Evolutionary conservation across 1,140 invertebrate species (phyloP).

Genomic region (Apis cerana): DNA sequence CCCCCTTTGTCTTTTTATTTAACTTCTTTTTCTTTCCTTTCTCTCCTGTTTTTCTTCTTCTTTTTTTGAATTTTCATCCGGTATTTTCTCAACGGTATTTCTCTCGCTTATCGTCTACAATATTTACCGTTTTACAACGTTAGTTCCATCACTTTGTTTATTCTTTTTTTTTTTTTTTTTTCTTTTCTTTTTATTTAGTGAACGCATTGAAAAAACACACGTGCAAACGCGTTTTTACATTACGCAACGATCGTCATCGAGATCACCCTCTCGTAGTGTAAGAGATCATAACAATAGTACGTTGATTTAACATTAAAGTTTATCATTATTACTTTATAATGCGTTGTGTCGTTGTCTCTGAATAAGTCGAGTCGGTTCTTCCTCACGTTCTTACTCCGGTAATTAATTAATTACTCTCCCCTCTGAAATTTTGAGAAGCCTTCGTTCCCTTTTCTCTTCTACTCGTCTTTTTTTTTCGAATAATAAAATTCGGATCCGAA

Average conservation of each 20-base stretch:
- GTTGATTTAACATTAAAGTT: constrained; percentile 65
- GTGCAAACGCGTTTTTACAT: constrained; percentile 27
- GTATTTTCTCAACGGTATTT: neutral
- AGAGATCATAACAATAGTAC: constrained; percentile 68
- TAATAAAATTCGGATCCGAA: too few species aligned
- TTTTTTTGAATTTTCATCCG: neutral
- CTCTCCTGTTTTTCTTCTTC: neutral
- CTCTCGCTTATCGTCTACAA: constrained; percentile 53
- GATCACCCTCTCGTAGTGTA: constrained; percentile 35
- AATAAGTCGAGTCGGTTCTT: constrained; percentile 74
- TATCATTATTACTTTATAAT: constrained; percentile 79
- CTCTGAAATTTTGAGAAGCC: neutral
- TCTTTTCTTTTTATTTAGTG: neutral
- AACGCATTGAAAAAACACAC: constrained; percentile 32
- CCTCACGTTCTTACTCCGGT: neutral
- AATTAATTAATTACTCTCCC: neutral
- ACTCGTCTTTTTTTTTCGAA: neutral
- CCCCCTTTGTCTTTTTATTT: constrained; percentile 3
- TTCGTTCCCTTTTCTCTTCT: neutral
- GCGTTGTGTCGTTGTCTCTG: constrained; percentile 81
- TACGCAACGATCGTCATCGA: constrained; percentile 50
- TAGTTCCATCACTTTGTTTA: neutral
- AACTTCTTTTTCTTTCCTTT: constrained; percentile 10
- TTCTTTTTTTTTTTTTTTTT: neutral
- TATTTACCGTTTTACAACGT: constrained; percentile 10